Conservation (phyloP, 1,140 invertebrate species). For the Sitobion miscanthi region DNA sequence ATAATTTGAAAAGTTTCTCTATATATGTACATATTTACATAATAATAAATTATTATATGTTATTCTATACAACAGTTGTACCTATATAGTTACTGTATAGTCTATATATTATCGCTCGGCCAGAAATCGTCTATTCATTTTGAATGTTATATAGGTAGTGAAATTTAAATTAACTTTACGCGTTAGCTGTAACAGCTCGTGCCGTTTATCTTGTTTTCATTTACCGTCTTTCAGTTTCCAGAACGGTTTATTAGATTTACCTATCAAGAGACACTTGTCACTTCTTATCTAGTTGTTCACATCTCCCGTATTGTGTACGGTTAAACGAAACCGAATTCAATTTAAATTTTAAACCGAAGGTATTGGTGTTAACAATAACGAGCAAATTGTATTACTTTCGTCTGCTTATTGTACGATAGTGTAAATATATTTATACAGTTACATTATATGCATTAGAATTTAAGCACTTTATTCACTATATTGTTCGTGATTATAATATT, state of each 20-base stretch:
- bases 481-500: background rate
- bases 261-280: background rate
- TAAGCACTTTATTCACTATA: background rate
- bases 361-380: conserved; percentile 15
- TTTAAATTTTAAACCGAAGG: background rate
- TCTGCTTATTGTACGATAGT: background rate
- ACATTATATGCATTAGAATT: background rate
- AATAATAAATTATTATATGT: background rate
- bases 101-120: background rate
- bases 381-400: background rate
- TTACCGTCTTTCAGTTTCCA: background rate
- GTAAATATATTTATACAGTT: background rate
- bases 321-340: conserved; percentile 14
- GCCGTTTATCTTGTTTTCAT: background rate
- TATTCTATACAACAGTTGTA: background rate
- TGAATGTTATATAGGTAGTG: background rate
- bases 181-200: background rate
- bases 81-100: background rate
- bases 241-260: background rate
- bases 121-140: background rate
- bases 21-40: background rate
- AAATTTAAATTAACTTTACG: conserved; percentile 18
- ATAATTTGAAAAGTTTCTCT: background rate
- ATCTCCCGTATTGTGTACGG: background rate
- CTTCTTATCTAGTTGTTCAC: background rate